Evolutionary conservation across 1,140 invertebrate genomes (phyloP).

Genomic region (fruit fly (Drosophila melanogaster)): DNA sequence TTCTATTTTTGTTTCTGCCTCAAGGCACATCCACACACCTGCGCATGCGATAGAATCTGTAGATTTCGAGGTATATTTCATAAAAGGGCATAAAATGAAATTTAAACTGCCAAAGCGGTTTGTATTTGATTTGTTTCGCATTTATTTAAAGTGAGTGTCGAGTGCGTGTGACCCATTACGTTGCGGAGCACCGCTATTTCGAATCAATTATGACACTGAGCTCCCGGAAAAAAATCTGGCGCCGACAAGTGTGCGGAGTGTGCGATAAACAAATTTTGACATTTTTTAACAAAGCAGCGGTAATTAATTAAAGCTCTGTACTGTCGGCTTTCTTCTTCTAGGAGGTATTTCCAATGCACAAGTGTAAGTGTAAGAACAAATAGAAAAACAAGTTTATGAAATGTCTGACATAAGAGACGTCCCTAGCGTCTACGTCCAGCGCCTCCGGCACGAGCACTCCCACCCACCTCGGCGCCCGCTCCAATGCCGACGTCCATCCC

Average conservation of each 20-base stretch:
- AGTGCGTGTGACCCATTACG: neutral
- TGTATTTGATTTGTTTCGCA: slow-evolving; percentile 3
- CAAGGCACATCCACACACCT: slow-evolving; percentile 23
- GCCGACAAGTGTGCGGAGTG: slow-evolving; percentile 12
- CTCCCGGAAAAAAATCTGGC: slow-evolving; percentile 15
- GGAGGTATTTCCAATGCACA: slow-evolving; percentile 15
- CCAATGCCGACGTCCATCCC: slow-evolving; percentile 27
- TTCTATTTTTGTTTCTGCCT: slow-evolving; percentile 61
- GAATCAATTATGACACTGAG: slow-evolving; percentile 54
- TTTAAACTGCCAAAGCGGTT: slow-evolving; percentile 60
- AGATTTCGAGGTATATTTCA: slow-evolving; percentile 39
- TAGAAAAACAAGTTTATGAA: slow-evolving; percentile 3
- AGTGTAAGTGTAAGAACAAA: slow-evolving; percentile 14
- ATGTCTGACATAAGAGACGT: slow-evolving; percentile 37
- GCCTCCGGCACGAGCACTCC: slow-evolving; percentile 24
- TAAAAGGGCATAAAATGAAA: slow-evolving; percentile 68
- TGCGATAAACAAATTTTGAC: neutral
- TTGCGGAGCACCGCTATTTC: slow-evolving; percentile 14
- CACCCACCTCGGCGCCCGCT: slow-evolving; percentile 26
- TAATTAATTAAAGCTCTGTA: neutral
- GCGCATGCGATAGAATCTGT: slow-evolving; percentile 15
- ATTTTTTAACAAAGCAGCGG: neutral
- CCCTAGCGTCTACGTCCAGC: slow-evolving; percentile 19
- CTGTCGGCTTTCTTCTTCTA: neutral
- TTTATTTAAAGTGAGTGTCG: slow-evolving; percentile 54